Conservation (phyloP, 2,888 invertebrate genomes). For the Caenorhabditis macrosperma region DNA sequence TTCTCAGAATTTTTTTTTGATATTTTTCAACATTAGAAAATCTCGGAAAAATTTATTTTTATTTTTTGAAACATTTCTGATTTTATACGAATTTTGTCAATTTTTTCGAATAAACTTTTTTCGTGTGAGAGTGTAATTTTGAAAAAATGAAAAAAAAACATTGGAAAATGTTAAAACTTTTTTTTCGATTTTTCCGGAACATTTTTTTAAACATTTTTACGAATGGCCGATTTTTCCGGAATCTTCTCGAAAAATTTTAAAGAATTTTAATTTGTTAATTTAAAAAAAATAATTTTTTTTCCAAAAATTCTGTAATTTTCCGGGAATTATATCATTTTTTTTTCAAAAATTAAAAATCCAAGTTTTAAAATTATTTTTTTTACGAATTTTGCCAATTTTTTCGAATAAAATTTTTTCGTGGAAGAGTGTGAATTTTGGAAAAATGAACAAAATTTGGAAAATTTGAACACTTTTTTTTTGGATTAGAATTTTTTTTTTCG, state of each 20-base stretch:
- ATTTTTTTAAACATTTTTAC: neutral
- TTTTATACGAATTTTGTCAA: neutral
- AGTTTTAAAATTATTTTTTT: neutral
- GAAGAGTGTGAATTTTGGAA: neutral
- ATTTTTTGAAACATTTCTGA: neutral
- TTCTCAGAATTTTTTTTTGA: too few relatives aligned
- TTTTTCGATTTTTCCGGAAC: neutral
- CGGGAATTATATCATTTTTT: neutral
- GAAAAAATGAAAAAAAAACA: neutral
- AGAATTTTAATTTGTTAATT: too few relatives aligned
- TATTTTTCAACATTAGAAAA: neutral
- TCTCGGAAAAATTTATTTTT: neutral
- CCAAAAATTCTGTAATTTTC: neutral
- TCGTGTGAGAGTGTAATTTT: too few relatives aligned
- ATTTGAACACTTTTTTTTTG: neutral
- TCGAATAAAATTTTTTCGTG: too few relatives aligned
- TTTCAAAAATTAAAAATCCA: neutral
- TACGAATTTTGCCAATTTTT: neutral
- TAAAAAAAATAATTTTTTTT: neutral
- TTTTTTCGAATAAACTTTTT: too few relatives aligned
- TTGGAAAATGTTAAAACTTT: neutral
- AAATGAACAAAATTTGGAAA: neutral
- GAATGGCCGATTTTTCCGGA: too few relatives aligned
- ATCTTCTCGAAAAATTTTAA: too few relatives aligned
- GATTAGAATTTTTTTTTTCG: neutral